Base-by-base conservation (phyloP, 2,888 invertebrate genomes). In the Phyllotreta striolata region DNA sequence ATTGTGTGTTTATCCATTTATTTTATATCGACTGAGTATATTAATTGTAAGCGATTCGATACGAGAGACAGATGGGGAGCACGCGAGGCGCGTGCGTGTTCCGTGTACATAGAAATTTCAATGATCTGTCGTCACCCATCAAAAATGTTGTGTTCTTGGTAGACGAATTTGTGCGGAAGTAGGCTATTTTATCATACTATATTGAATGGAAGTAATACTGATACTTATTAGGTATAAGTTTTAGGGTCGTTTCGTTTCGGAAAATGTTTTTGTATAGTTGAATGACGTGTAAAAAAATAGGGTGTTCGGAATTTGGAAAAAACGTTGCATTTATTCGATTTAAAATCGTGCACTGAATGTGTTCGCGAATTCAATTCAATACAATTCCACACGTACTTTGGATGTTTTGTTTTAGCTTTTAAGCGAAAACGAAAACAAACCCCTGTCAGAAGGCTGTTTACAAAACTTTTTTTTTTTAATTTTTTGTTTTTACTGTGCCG, bases 201-300 rank as follows among this genome's bases (percentile, higher is more conserved):
- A 40, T 51, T 40, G 51, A 49, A 59, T 59, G 58, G 35, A 59
- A 59, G 58, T 24, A 51, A 44, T 59, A 41, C 51, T 51, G 58
- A 59, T 59, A 59, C 51, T 54, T 44, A 60, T 38, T 60, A 60
- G 60, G 38, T 52, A n/a, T 37, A 44, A 56, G 43, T 60, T 52
- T 54, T 3, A 24, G n/a, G n/a, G 24, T 56, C 24, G 24, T 46
- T n/a, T 44, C 14, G 12, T 44, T 6, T 13, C 8, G 5, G 10
- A 12, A 34, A 55, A 40, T 55, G 43, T 55, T 43, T 40, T 14
- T 24, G 24, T 24, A 24, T 24, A 24, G 24, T 24, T 24, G 24
- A 24, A 24, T 24, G 24, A 4, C 24, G 24, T 24, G 24, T 24
- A 24, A 24, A 24, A 24, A 24, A 24, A 24, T 1, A 24, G 24